Evolutionary conservation across 2,888 invertebrate species (phyloP).

Genomic region (Eupithecia abbreviata): DNA sequence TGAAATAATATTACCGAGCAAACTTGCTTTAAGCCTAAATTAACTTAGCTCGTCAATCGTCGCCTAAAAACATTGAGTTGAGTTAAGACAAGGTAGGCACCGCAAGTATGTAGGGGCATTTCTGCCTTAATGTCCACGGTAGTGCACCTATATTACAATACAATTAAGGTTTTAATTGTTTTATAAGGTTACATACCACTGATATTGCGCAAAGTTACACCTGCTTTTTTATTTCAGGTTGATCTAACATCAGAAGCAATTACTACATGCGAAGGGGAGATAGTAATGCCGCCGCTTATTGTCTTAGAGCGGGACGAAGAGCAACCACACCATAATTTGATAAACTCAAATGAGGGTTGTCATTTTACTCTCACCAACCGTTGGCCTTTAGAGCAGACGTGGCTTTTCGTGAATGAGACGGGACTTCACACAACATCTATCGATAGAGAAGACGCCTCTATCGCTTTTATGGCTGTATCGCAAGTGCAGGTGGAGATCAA

Average conservation of each 20-base stretch:
- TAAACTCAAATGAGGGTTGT: slow-evolving; percentile 62
- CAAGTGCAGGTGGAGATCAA: slow-evolving; percentile 77
- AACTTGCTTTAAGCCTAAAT: slow-evolving; percentile 11
- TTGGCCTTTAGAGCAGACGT: slow-evolving; percentile 71
- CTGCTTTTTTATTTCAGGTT: slow-evolving; percentile 55
- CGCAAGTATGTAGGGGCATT: background rate
- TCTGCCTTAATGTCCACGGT: background rate
- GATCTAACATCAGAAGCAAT: slow-evolving; percentile 61
- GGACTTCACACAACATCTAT: slow-evolving; percentile 68
- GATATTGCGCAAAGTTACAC: background rate
- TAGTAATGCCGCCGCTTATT: slow-evolving; percentile 66
- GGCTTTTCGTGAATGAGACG: slow-evolving; percentile 70
- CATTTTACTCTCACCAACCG: slow-evolving; percentile 63
- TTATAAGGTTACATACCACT: background rate
- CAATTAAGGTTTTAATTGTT: background rate
- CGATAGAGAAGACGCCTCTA: slow-evolving; percentile 75
- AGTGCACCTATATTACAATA: background rate
- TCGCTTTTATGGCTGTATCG: slow-evolving; percentile 76
- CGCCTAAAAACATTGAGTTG: background rate
- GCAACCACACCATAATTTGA: slow-evolving; percentile 61
- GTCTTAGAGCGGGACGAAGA: slow-evolving; percentile 74
- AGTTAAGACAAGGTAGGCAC: background rate
- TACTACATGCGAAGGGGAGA: slow-evolving; percentile 56
- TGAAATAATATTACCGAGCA: slow-evolving; percentile 10
- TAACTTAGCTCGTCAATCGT: background rate